Conservation (phyloP, 2,888 invertebrate genomes). For the Charanyca ferruginea region DNA sequence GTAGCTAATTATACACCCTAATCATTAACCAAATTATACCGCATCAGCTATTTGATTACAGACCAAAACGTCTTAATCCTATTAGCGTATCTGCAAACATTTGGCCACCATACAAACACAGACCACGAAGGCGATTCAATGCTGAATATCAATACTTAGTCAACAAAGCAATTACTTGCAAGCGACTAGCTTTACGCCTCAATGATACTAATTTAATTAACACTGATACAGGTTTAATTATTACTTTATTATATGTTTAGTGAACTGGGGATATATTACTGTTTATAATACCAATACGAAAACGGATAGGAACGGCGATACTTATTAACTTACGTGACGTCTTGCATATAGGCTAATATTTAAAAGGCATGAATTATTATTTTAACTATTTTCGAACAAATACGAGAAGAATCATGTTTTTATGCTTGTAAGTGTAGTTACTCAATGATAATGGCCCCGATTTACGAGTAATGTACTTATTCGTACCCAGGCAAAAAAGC, state of each 20-base stretch:
- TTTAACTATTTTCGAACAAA: too few relatives aligned
- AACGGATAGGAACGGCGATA: too few relatives aligned
- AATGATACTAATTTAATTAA: constrained; percentile 32
- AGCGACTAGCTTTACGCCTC: background rate
- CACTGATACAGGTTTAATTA: background rate
- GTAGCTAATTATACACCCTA: constrained; percentile 4
- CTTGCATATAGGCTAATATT: too few relatives aligned
- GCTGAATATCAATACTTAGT: constrained; percentile 33
- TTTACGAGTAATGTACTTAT: too few relatives aligned
- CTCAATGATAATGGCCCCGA: too few relatives aligned
- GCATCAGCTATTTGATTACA: constrained; percentile 29
- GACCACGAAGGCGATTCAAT: constrained; percentile 17
- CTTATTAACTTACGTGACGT: too few relatives aligned
- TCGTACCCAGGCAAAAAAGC: too few relatives aligned
- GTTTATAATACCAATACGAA: background rate
- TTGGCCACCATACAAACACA: constrained; percentile 21
- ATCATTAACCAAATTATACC: constrained; percentile 19
- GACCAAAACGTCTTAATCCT: constrained; percentile 34
- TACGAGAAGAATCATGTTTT: too few relatives aligned
- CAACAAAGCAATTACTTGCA: constrained; percentile 14
- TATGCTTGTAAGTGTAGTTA: too few relatives aligned
- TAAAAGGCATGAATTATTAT: too few relatives aligned
- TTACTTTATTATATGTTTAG: constrained; percentile 1
- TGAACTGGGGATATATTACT: background rate
- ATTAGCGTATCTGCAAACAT: constrained; percentile 23